These are phyloP conservation scores for Eurystomus glaucurus DNA, from an alignment of 2,797 vertebrate species.

Conservation along the genomic window DNA sequence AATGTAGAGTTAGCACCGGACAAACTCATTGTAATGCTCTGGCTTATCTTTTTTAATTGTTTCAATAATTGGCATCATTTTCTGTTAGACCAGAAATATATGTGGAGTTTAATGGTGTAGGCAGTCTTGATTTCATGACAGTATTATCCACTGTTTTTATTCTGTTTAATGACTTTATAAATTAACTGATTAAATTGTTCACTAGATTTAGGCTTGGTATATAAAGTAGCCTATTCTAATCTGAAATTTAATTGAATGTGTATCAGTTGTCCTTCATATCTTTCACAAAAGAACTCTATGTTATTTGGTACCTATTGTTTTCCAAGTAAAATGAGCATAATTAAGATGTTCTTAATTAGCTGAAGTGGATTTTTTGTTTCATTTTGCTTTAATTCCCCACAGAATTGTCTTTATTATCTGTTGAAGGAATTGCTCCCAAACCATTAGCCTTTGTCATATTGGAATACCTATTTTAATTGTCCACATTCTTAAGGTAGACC, in stretches of 20 bases:
- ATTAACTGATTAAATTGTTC: conserved; percentile 22
- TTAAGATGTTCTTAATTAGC: neutral
- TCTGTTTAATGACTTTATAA: neutral
- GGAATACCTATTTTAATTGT: neutral
- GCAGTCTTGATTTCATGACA: neutral
- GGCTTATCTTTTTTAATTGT: neutral
- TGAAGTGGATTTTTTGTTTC: neutral
- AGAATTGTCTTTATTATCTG: neutral
- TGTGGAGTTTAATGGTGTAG: neutral
- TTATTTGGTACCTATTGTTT: conserved; percentile 8
- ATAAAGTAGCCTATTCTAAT: neutral
- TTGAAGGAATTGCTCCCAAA: neutral
- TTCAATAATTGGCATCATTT: neutral
- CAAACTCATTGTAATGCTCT: neutral
- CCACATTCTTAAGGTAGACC: neutral
- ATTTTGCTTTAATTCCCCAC: neutral
- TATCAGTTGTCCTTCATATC: neutral
- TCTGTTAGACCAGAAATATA: neutral
- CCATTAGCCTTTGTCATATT: neutral
- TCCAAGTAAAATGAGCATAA: neutral
- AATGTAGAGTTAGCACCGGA: neutral
- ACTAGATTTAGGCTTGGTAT: neutral
- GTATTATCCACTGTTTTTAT: neutral
- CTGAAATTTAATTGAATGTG: neutral
- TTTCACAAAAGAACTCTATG: neutral